Conservation (phyloP, 2,888 invertebrate genomes). For the Dione juno region DNA sequence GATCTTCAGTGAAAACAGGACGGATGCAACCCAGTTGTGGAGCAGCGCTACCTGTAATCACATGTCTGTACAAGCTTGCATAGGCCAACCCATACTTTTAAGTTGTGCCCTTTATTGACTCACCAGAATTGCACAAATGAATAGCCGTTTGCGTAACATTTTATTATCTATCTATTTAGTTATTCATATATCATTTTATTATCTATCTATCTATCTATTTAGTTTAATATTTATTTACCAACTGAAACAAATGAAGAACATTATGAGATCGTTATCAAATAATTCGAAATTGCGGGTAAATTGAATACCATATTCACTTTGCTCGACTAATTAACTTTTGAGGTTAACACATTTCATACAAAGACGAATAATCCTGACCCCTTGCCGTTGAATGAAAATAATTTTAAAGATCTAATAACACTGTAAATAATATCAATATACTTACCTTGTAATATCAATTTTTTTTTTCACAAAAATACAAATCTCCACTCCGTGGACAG, state of each 20-base stretch:
- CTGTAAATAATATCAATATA: slow-evolving; percentile 28
- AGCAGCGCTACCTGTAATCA: too few species aligned
- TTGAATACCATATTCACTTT: slow-evolving; percentile 44
- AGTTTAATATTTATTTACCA: slow-evolving; percentile 42
- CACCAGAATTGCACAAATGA: too few species aligned
- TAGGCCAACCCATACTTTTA: too few species aligned
- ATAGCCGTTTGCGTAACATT: too few species aligned
- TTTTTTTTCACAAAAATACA: slow-evolving; percentile 41
- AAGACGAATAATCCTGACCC: slow-evolving; percentile 33
- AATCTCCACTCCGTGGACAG: slow-evolving; percentile 32
- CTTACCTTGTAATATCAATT: slow-evolving; percentile 41
- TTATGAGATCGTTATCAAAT: slow-evolving; percentile 41
- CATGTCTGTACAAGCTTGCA: too few species aligned
- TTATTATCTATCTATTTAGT: too few species aligned
- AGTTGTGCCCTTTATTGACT: too few species aligned
- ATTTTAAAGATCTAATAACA: slow-evolving; percentile 34
- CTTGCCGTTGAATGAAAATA: slow-evolving; percentile 32
- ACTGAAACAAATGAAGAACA: slow-evolving; percentile 38
- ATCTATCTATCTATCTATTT: too few species aligned
- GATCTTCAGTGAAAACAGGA: too few species aligned
- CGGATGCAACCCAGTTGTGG: too few species aligned
- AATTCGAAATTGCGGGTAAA: slow-evolving; percentile 43
- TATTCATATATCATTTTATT: too few species aligned
- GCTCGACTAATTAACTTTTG: slow-evolving; percentile 30
- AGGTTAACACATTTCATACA: slow-evolving; percentile 27